Evolutionary conservation across 2,888 invertebrate genomes (phyloP), one percentile per base, ranked within the genome.

Genomic region (Heteropelma amictum): DNA sequence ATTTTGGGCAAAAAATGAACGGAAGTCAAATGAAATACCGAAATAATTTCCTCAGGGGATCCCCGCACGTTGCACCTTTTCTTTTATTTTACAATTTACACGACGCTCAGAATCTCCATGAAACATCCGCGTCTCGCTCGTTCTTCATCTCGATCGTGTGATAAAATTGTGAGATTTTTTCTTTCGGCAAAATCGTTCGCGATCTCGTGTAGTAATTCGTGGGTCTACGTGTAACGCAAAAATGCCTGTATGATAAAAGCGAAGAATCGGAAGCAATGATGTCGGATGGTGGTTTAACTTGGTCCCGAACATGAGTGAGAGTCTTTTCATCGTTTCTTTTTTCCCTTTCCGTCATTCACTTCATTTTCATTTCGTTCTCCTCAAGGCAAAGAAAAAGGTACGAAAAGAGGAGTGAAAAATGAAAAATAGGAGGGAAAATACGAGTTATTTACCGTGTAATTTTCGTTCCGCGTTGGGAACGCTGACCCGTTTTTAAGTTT

Each of bases 241-340:
- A 40, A 35, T 60, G 30, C 54, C 33, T 67, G 33, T 74, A 65
- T 42, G 47, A 69, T 49, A 64, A 71, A 77, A 70, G 79, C 75
- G 67, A 75, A 75, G 70, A 70, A 71, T 75, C 77, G 78, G 77
- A 84, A 85, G 83, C 80, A 77, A 78, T 79, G 83, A 85, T 84
- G 83, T 79, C 77, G 79, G 77, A 80, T 84, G 82, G 80, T 84
- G 80, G 79, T 86, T 80, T 69, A 84, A 86, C 85, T 88, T 88
- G 88, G 88, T 88, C 88, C 88, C 88, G 85, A 88, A 86, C 84
- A 84, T 84, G 84, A 85, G 80, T 84, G 74, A 80, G 77, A 72
- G 70, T 78, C 72, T 77, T 77, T 42, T 69, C 30, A 23, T 60
- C 72, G 28, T 67, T 21, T 58, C 42, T 42, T 40, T 72, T 49